These are phyloP conservation scores for Thera britannica DNA, from an alignment of 2,888 invertebrate species.

Conservation along the genomic window DNA sequence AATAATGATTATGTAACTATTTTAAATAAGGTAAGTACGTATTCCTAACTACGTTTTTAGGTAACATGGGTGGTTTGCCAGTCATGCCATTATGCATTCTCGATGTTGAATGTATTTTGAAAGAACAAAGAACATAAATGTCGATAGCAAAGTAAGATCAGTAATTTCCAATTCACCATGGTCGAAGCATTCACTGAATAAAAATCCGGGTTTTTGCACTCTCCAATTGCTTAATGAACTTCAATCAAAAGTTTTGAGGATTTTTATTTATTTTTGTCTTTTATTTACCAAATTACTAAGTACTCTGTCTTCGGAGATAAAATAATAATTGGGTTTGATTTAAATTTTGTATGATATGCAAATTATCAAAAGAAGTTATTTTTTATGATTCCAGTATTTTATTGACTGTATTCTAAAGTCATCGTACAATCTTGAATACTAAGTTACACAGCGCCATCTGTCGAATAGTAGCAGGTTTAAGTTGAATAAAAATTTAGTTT, in stretches of 20 bases:
- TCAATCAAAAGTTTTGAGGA: neutral
- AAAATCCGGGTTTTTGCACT: conserved; percentile 14
- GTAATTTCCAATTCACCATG: conserved; percentile 25
- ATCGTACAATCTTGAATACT: too few relatives aligned
- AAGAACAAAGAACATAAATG: conserved; percentile 8
- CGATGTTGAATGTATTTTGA: neutral
- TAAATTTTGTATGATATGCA: neutral
- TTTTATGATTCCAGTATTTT: neutral
- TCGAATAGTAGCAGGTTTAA: neutral
- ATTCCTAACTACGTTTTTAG: too few relatives aligned
- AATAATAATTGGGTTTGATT: neutral
- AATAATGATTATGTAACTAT: too few relatives aligned
- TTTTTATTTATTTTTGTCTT: conserved; percentile 5
- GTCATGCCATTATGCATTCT: too few relatives aligned
- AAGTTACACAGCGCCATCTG: neutral
- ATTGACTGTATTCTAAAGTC: too few relatives aligned
- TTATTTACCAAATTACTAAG: neutral
- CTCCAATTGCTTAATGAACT: conserved; percentile 21
- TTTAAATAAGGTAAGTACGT: too few relatives aligned
- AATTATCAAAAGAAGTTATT: neutral
- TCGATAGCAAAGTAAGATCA: neutral
- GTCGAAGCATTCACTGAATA: conserved; percentile 15
- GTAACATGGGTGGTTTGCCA: too few relatives aligned
- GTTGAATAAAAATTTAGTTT: neutral
- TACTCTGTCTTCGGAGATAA: neutral